These are phyloP conservation scores for Sarcoramphus papa DNA, from an alignment of 2,797 vertebrate species.

Conservation along the genomic window DNA sequence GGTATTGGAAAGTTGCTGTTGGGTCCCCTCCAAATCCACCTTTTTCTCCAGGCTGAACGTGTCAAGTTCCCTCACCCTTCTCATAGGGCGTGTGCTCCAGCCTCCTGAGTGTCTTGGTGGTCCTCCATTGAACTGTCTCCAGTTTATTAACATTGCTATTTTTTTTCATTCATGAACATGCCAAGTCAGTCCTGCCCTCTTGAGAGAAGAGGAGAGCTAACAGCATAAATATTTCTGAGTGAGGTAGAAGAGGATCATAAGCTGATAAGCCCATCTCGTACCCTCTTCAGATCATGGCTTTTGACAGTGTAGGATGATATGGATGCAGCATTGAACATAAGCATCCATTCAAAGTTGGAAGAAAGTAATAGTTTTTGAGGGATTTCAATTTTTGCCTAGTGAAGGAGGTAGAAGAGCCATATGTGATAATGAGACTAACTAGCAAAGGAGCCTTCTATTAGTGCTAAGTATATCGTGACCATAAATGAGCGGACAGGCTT, in stretches of 20 bases:
- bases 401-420: background rate
- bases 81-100: accelerated
- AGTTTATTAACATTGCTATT: background rate
- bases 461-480: background rate
- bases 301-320: background rate
- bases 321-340: background rate
- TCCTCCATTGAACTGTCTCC: background rate
- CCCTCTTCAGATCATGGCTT: background rate
- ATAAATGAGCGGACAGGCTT: background rate
- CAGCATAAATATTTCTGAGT: background rate
- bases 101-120: background rate
- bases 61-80: background rate
- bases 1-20: background rate
- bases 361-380: background rate
- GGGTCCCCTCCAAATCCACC: background rate
- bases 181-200: background rate
- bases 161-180: background rate
- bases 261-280: background rate
- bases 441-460: background rate
- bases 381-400: background rate
- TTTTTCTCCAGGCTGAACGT: background rate
- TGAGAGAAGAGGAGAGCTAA: background rate
- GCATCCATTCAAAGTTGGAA: background rate
- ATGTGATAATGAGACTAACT: background rate
- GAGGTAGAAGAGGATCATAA: background rate